Conservation (phyloP, 2,797 vertebrate species). For the Gambelia wislizenii region DNA sequence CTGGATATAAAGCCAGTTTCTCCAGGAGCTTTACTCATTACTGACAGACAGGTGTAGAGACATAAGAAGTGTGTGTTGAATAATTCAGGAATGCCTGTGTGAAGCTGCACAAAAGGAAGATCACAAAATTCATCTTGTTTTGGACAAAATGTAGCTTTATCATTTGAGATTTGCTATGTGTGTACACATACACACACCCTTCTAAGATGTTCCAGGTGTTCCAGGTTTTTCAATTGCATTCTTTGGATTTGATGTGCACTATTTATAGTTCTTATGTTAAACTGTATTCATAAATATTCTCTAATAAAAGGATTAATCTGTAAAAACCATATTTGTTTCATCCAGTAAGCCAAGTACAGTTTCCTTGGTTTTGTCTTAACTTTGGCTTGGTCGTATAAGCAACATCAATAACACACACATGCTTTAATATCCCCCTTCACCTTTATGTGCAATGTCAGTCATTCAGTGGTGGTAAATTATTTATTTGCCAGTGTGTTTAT, state of each 20-base stretch:
- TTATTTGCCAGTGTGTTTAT: not conserved
- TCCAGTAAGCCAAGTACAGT: not conserved
- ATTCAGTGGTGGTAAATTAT: not conserved
- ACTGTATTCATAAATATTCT: no score
- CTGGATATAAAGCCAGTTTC: not conserved
- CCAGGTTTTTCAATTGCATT: no score
- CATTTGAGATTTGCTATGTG: no score
- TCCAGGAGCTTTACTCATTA: conserved; percentile 15
- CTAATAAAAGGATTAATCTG: no score
- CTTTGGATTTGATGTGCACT: no score
- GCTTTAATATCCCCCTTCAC: not conserved
- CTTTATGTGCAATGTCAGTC: not conserved
- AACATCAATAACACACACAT: not conserved
- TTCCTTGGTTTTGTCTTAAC: conserved; percentile 3
- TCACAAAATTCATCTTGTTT: not conserved
- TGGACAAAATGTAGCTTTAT: not conserved
- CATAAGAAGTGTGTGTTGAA: conserved; percentile 17
- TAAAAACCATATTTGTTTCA: not conserved
- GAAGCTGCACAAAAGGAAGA: conserved; percentile 19
- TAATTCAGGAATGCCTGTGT: conserved; percentile 44
- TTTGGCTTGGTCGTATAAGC: not conserved
- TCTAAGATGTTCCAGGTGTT: no score
- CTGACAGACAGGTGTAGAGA: conserved; percentile 15
- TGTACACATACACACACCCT: no score
- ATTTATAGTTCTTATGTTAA: no score